phyloP scores from a whole-genome alignment of 1,140 invertebrate genomes.

The Ceratitis capitata region DNA sequence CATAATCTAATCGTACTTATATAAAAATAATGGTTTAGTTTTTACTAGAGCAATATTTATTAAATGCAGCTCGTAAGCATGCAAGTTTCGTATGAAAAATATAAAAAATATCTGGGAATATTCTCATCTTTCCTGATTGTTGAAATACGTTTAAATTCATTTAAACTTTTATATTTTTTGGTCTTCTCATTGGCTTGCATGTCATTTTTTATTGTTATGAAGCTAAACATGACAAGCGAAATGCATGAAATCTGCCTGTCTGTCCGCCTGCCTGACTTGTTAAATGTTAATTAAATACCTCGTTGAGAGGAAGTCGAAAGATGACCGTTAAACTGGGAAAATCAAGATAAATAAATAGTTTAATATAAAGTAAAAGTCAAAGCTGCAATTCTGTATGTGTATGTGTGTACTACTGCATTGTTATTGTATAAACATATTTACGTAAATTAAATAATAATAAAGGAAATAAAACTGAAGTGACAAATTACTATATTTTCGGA shows the following conservation, averaged over 20 bases:
- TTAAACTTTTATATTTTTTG: too few species aligned
- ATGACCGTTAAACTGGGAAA: background rate
- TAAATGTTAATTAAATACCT: slow-evolving; percentile 10
- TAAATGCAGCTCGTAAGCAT: too few species aligned
- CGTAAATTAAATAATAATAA: background rate
- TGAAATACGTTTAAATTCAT: too few species aligned
- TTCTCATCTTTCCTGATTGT: too few species aligned
- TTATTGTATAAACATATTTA: background rate
- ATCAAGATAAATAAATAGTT: background rate
- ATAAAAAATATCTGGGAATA: too few species aligned
- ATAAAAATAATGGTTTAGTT: too few species aligned
- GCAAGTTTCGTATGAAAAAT: too few species aligned
- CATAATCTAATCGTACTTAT: too few species aligned
- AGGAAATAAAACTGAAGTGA: background rate
- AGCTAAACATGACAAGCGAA: background rate
- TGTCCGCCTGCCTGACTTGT: background rate
- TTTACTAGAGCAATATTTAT: too few species aligned
- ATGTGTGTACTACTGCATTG: background rate
- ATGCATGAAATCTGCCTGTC: background rate
- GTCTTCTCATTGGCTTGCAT: background rate
- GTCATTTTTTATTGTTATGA: background rate
- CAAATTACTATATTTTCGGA: background rate
- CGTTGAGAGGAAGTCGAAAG: background rate
- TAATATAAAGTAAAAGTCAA: background rate
- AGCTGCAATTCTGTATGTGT: background rate